These are phyloP conservation scores for Sander lucioperca DNA, from an alignment of 2,113 vertebrate species.

Conservation along the genomic window DNA sequence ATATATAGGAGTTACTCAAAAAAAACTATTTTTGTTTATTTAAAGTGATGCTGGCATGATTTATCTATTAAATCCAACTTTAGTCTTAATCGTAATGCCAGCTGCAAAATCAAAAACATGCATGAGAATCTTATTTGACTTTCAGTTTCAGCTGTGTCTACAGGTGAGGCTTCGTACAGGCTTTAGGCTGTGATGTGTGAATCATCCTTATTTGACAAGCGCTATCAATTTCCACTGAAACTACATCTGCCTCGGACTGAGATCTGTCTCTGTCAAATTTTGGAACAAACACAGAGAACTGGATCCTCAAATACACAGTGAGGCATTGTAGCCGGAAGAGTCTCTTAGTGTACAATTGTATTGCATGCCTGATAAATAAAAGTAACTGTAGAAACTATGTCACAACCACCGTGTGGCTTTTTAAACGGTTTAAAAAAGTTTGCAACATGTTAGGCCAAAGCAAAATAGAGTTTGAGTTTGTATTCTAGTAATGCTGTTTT, in stretches of 20 bases:
- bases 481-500: not conserved
- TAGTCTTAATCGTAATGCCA: slow-evolving; percentile 4
- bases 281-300: not conserved
- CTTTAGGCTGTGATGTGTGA: slow-evolving; percentile 24
- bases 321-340: not conserved
- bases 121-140: not conserved
- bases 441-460: not conserved
- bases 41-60: not conserved
- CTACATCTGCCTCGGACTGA: not conserved
- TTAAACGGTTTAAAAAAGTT: not conserved
- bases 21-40: not conserved
- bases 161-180: slow-evolving; percentile 10
- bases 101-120: slow-evolving; percentile 26
- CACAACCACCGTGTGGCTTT: not conserved
- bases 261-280: slow-evolving; percentile 32
- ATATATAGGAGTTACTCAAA: not conserved
- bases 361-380: too few species aligned
- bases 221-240: slow-evolving; percentile 19
- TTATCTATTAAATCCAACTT: not conserved
- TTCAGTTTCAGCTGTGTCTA: not conserved
- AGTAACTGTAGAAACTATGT: not conserved
- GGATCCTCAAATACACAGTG: not conserved
- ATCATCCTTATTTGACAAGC: slow-evolving; percentile 41
- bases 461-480: not conserved
- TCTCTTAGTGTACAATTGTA: not conserved